Conservation (phyloP, 2,113 vertebrate species). For the Sinocyclocheilus anshuiensis region DNA sequence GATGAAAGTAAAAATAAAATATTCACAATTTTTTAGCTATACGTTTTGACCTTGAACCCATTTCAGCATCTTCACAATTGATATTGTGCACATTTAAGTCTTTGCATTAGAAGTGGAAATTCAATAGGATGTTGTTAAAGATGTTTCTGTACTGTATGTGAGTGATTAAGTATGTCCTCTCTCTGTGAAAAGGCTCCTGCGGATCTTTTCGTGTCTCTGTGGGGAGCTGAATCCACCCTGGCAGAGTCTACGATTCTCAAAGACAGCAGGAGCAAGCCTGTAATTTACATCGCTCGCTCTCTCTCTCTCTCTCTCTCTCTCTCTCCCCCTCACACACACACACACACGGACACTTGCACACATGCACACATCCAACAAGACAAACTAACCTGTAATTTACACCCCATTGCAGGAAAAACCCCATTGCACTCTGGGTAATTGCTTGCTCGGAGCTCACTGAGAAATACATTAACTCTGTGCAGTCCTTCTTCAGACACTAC, state of each 20-base stretch:
- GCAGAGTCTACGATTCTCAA: slow-evolving; percentile 56
- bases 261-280: slow-evolving; percentile 58
- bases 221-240: slow-evolving; percentile 57
- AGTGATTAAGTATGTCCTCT: slow-evolving; percentile 40
- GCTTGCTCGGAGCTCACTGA: slow-evolving; percentile 51
- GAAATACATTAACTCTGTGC: slow-evolving; percentile 60
- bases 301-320: not conserved
- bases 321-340: not conserved
- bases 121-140: slow-evolving; percentile 23
- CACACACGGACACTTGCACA: slow-evolving; percentile 28
- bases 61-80: not conserved
- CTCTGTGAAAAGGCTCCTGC: slow-evolving; percentile 41
- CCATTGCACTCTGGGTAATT: slow-evolving; percentile 60
- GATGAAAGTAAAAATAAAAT: not conserved
- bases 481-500: slow-evolving; percentile 40
- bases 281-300: slow-evolving; percentile 57
- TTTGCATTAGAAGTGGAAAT: not conserved
- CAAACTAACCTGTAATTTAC: slow-evolving; percentile 63
- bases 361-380: slow-evolving; percentile 51
- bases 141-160: slow-evolving; percentile 35
- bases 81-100: not conserved
- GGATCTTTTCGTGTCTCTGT: slow-evolving; percentile 51
- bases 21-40: not conserved
- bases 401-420: slow-evolving; percentile 58
- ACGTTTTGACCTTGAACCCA: not conserved